Evolutionary conservation across 2,113 vertebrate species (phyloP), one percentile per base, ranked within the genome.

Genomic region (Nycticryphes semicollaris): DNA sequence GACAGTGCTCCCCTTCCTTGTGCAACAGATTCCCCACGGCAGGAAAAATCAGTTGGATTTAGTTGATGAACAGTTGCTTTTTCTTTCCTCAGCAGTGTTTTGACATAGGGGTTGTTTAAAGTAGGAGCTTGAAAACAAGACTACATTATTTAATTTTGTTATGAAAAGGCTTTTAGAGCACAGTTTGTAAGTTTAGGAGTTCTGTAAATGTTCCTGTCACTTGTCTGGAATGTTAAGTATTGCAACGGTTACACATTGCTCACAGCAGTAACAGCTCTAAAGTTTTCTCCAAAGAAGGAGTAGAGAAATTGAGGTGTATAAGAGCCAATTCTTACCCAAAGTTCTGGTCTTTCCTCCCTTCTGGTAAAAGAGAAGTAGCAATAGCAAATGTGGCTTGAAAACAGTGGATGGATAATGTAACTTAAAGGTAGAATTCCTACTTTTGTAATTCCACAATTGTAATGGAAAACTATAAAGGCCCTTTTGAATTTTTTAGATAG

Each of bases 201-300:
- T 92, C 79, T 94, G 81, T 92, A 94, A 96, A 69, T 93, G 93
- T 89, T 96, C 94, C 91, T 96, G 92, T 97, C 96, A 95, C 93
- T 96, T 95, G 87, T 96, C 89, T 96, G 96, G 96, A 96, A 97
- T 97, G 95, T 92, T 79, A 96, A 97, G 91, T 84, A 93, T 94
- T 96, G 94, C 95, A 89, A 87, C 81, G 28, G 96, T 76, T 89
- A 69, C 81, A 80, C 73, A 51, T 93, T 12, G 59, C 91, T 95
- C 17, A 12, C 50, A 83, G 74, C 74, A 76, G 81, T 79, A 81
- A 72, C 62, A 79, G 89, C 74, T 76, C 93, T 80, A 37, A 60
- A 91, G 21, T 94, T 96, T 95, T 96, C 86, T 94, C 96, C 96
- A 96, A 97, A 97, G 89, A 96, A 96, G 96, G 96, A 96, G 67